phyloP scores from a whole-genome alignment of 2,888 invertebrate genomes.

The Adineta ricciae region DNA sequence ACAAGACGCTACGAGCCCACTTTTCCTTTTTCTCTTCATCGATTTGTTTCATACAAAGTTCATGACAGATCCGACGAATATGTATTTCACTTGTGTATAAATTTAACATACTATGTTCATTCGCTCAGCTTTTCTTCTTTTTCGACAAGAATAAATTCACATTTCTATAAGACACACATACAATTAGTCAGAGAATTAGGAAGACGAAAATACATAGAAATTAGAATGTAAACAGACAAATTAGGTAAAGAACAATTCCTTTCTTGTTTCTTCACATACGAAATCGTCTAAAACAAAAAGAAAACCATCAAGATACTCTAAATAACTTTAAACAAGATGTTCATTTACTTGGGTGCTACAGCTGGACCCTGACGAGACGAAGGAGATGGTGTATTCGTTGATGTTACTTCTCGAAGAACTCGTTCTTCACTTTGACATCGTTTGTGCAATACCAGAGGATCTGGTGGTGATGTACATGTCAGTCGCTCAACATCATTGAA shows the following conservation, averaged over 20 bases:
- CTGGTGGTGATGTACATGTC: conserved; percentile 7
- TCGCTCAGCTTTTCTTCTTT: neutral
- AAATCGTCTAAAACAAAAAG: neutral
- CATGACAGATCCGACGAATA: too few relatives aligned
- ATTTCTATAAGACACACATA: neutral
- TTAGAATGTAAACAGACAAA: neutral
- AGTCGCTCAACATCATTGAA: conserved; percentile 75
- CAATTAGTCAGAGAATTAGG: too few relatives aligned
- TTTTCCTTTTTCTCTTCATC: neutral
- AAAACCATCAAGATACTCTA: neutral
- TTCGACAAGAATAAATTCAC: neutral
- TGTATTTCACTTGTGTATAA: too few relatives aligned
- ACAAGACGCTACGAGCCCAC: neutral
- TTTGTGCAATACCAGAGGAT: too few relatives aligned
- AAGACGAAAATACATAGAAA: neutral
- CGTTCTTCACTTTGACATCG: too few relatives aligned
- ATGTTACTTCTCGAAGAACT: neutral
- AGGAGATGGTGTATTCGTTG: neutral
- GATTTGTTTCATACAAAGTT: too few relatives aligned
- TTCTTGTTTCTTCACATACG: neutral
- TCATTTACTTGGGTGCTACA: neutral
- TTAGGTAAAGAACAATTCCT: neutral
- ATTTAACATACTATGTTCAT: too few relatives aligned
- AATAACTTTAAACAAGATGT: neutral
- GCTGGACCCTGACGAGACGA: neutral